A percentile compares a stretch with the other conserved stretches of the same genome.
These are phyloP conservation scores for Forbesichthys papilliferus DNA, from an alignment of 2,113 vertebrate species.

Conservation along the genomic window DNA sequence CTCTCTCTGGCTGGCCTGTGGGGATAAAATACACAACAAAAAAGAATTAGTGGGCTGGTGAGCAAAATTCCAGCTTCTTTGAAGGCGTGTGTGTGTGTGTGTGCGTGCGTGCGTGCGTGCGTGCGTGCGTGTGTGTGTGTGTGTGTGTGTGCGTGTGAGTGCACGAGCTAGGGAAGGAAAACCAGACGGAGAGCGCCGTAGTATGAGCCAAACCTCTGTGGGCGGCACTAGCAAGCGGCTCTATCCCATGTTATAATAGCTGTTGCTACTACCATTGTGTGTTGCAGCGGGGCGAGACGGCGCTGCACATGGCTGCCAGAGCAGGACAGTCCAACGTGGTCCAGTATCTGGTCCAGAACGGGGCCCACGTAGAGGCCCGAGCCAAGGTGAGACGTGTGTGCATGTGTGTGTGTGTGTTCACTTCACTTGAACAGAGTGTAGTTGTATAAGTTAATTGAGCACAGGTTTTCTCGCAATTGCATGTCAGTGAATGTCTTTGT, in stretches of 20 bases:
- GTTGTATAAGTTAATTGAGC: no score
- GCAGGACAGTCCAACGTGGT: conserved; percentile 94
- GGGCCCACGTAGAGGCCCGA: conserved; percentile 91
- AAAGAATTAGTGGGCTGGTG: not conserved
- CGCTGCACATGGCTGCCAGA: conserved; percentile 95
- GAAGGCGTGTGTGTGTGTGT: conserved; percentile 2
- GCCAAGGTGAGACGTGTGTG: conserved; percentile 79
- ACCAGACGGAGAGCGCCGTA: not conserved
- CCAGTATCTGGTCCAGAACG: conserved; percentile 90
- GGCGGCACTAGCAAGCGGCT: not conserved
- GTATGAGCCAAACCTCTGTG: not conserved
- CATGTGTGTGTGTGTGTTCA: not conserved
- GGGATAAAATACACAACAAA: not conserved
- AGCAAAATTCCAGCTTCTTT: not conserved
- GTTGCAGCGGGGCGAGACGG: conserved; percentile 93
- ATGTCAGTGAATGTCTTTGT: not conserved
- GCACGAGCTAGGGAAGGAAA: not conserved
- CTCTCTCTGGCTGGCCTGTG: conserved; percentile 1
- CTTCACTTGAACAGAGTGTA: no score
- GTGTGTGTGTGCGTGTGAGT: not conserved
- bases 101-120: not conserved
- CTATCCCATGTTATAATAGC: not conserved
- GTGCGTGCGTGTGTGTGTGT: conserved; percentile 8
- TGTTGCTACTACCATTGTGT: conserved; percentile 6
- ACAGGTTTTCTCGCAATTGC: not conserved